These are phyloP conservation scores for Caloenas nicobarica DNA, from an alignment of 2,113 vertebrate species.

Conservation along the genomic window DNA sequence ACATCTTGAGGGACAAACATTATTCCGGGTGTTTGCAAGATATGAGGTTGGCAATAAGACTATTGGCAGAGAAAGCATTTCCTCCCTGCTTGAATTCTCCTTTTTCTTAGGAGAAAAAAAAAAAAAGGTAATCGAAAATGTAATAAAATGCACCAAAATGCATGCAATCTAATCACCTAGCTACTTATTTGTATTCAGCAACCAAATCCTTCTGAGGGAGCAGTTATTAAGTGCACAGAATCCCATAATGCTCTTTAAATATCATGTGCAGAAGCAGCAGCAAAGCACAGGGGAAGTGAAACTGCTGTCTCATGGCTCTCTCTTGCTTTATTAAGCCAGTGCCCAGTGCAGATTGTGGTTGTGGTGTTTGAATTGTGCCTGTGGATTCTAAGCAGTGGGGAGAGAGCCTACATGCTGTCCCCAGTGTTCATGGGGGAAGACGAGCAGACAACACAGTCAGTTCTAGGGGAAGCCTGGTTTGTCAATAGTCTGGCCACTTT, in stretches of 20 bases:
- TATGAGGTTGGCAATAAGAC: not conserved
- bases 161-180: not conserved
- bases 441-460: rapidly evolving
- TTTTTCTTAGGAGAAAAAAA: not conserved
- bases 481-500: not conserved
- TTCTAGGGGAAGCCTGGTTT: not conserved
- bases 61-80: not conserved
- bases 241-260: conserved; percentile 66
- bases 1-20: not conserved
- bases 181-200: conserved; percentile 49
- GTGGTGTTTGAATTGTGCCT: not conserved
- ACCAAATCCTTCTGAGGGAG: conserved; percentile 19
- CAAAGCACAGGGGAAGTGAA: not conserved
- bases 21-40: not conserved
- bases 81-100: not conserved
- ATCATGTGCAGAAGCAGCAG: conserved; percentile 23
- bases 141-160: conserved; percentile 47
- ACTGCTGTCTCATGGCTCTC: conserved; percentile 38
- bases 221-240: conserved; percentile 31
- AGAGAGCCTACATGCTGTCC: not conserved
- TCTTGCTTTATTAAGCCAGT: not conserved
- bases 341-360: rapidly evolving
- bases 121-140: not conserved
- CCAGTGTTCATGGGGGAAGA: not conserved
- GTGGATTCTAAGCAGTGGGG: not conserved